Evolutionary conservation across 2,888 invertebrate species (phyloP).

Genomic region (Lomographa bimaculata): DNA sequence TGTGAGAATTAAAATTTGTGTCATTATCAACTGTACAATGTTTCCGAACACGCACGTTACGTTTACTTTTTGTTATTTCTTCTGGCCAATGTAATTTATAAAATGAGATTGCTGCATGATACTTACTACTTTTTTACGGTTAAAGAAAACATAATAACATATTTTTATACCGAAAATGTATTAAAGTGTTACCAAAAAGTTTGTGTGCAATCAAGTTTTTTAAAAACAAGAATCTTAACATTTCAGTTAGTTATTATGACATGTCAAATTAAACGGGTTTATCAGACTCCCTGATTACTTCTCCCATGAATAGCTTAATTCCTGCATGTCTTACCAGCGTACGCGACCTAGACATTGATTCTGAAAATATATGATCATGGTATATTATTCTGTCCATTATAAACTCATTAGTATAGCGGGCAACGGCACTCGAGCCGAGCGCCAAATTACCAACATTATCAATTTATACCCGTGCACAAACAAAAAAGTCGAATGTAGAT

Average conservation of each 20-base stretch:
- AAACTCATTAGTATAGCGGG: constrained; percentile 81
- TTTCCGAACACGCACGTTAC: constrained; percentile 14
- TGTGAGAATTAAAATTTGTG: constrained; percentile 33
- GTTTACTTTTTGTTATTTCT: constrained; percentile 10
- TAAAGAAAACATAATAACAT: background rate
- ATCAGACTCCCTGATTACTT: too few species aligned
- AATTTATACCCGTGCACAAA: constrained; percentile 81
- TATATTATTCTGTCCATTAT: constrained; percentile 79
- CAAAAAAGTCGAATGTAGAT: constrained; percentile 80
- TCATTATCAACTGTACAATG: constrained; percentile 25
- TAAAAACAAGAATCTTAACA: too few species aligned
- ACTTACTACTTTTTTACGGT: background rate
- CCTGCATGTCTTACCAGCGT: constrained; percentile 14
- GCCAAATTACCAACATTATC: constrained; percentile 83
- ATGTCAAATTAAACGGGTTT: too few species aligned
- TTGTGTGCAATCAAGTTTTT: too few species aligned
- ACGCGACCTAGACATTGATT: constrained; percentile 79
- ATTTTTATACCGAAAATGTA: too few species aligned
- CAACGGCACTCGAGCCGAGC: constrained; percentile 78
- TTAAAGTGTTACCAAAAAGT: too few species aligned
- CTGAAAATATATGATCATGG: constrained; percentile 77
- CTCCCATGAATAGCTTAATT: constrained; percentile 2
- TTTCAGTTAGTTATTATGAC: too few species aligned
- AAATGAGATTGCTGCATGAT: constrained; percentile 2
- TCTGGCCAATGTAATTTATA: constrained; percentile 9